phyloP scores from a whole-genome alignment of 2,797 vertebrate species.

The Monodelphis domestica region DNA sequence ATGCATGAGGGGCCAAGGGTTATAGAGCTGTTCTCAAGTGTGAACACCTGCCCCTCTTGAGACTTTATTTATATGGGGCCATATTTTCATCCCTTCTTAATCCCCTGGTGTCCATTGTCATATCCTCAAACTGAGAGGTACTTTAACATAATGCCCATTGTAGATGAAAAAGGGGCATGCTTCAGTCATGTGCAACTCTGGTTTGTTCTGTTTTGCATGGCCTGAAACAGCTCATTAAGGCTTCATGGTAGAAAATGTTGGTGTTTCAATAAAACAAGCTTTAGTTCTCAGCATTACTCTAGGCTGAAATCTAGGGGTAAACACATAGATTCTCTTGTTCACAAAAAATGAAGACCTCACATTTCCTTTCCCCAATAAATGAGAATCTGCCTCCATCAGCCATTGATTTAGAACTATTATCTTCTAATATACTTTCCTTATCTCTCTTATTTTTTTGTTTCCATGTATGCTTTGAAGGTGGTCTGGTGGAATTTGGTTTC shows the following conservation, averaged over 20 bases:
- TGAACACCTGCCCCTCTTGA: neutral
- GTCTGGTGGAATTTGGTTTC: neutral
- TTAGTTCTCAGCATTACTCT: neutral
- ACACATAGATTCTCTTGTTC: neutral
- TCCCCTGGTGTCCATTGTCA: neutral
- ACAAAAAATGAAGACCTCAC: neutral
- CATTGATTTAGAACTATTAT: neutral
- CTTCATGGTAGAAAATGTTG: neutral
- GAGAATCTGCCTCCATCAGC: neutral
- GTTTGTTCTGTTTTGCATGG: neutral
- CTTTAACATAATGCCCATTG: neutral
- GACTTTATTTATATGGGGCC: conserved; percentile 5
- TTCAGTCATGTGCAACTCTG: neutral
- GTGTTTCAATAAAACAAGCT: neutral
- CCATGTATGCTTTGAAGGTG: neutral
- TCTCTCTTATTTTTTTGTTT: neutral
- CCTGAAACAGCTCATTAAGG: neutral
- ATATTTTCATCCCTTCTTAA: neutral
- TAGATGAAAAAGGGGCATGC: neutral
- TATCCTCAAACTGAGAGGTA: neutral
- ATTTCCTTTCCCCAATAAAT: neutral
- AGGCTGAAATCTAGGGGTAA: conserved; percentile 2
- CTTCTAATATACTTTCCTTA: neutral
- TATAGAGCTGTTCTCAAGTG: conserved; percentile 3
- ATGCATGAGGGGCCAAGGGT: neutral